Conservation (phyloP, 1,140 invertebrate species). For the Zaprionus nigranus region DNA sequence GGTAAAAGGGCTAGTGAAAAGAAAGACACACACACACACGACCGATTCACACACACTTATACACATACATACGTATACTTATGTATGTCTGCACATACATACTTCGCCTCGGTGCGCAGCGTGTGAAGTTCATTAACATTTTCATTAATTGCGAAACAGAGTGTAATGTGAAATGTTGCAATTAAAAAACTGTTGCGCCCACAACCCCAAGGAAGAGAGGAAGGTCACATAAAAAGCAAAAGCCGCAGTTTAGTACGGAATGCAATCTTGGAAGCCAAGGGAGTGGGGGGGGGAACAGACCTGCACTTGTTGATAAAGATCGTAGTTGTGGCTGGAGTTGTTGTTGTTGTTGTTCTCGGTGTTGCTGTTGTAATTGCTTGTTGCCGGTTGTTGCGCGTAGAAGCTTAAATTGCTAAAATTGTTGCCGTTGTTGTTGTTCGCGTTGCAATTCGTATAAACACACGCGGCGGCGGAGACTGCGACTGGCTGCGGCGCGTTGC, state of each 20-base stretch:
- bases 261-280: not conserved
- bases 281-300: conserved; percentile 52
- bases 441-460: conserved; percentile 61
- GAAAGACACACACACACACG: conserved; percentile 18
- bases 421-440: conserved; percentile 46
- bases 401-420: conserved; percentile 71
- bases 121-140: conserved; percentile 84
- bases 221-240: conserved; percentile 10
- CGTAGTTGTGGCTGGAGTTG: conserved; percentile 46
- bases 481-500: conserved; percentile 23
- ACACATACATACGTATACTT: not conserved
- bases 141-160: conserved; percentile 78
- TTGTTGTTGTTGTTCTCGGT: conserved; percentile 38
- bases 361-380: conserved; percentile 30
- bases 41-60: too few species aligned
- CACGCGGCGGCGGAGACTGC: conserved; percentile 52
- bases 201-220: conserved; percentile 16
- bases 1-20: conserved; percentile 60
- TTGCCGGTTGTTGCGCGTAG: conserved; percentile 64
- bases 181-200: conserved; percentile 56
- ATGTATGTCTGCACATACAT: not conserved
- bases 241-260: conserved; percentile 19
- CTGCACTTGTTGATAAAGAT: conserved; percentile 75
- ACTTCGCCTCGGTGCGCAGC: conserved; percentile 66
- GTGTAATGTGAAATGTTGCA: conserved; percentile 60